Base-by-base conservation (phyloP, 2,888 invertebrate species). In the Tridacna gigas region DNA sequence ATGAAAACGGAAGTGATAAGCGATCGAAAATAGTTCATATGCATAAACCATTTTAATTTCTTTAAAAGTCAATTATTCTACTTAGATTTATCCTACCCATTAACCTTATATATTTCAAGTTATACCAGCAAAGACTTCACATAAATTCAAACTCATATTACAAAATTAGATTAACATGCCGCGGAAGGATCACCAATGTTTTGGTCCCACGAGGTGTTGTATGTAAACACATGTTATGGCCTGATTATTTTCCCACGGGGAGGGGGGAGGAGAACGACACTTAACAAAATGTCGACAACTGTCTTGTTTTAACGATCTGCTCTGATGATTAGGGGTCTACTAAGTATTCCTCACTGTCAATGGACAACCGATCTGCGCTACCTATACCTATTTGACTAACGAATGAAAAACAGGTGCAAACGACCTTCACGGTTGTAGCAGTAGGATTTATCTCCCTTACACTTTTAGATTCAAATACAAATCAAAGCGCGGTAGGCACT, bases 1-100 rank as follows among this genome's bases (percentile, higher is more conserved):
- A 75, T 82, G 79, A 77, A 89, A 86, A 82, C 89, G 89, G 89
- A 89, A 89, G 88, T 86, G 82, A 86, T 63, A 20, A 26, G 20
- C 2, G 71, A 71, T 47, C 51, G 9, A 71, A 88, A 87, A 88
- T 88, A 89, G 88, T 89, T 73, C 89, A 13, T 20, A 67, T n/a
- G 3, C 37, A 45, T 56, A 56, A 56, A 56, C 20, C 56, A 9
- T 20, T 56, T 56, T 56, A 56, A 37, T 37, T 56, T 56, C 56
- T 56, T 56, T 56, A 20, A 3, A 56, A 9, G 3, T 56, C 56
- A 20, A 5, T 56, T 56, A 20, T 56, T 20, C 3, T 37, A 37
- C 7, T 37, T 37, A 2, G 7, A 37, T 37, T 37, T n/a, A n/a
- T n/a, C n/a, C 37, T 37, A 37, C 37, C 37, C 37, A 4, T 37